Conservation (phyloP, 2,113 vertebrate species). For the Rhodinocichla rosea region DNA sequence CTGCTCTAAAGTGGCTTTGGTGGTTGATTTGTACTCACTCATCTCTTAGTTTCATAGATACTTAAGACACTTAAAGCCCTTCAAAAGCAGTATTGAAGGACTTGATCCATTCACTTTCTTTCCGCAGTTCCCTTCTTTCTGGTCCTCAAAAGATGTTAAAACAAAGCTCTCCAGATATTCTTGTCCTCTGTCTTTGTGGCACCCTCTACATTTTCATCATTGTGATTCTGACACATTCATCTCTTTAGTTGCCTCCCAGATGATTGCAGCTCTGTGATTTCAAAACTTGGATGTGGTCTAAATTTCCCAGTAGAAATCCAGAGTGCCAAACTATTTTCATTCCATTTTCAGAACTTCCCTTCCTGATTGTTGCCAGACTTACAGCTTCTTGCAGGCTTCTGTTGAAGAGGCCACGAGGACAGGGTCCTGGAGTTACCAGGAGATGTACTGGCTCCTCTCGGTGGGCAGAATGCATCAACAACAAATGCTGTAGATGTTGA, state of each 20-base stretch:
- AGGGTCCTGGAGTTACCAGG: neutral
- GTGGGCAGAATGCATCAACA: neutral
- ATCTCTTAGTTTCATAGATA: constrained; percentile 10
- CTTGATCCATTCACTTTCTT: neutral
- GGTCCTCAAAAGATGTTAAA: neutral
- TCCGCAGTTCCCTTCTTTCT: neutral
- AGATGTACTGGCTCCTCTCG: neutral
- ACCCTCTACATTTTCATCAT: neutral
- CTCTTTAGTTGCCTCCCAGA: neutral
- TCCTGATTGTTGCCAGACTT: neutral
- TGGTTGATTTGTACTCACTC: neutral
- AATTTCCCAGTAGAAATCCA: neutral
- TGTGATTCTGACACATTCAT: neutral
- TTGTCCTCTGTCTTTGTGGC: neutral
- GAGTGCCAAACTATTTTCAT: neutral
- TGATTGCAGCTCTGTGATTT: neutral
- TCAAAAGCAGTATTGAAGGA: constrained; percentile 14
- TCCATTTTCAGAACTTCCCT: neutral
- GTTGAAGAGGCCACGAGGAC: neutral
- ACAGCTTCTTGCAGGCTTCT: neutral
- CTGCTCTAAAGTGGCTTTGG: neutral
- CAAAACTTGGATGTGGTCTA: neutral
- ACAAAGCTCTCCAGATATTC: constrained; percentile 4
- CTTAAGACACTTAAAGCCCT: neutral
- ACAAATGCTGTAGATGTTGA: neutral